phyloP scores from a whole-genome alignment of 2,888 invertebrate species.

The Apocheima hispidaria region DNA sequence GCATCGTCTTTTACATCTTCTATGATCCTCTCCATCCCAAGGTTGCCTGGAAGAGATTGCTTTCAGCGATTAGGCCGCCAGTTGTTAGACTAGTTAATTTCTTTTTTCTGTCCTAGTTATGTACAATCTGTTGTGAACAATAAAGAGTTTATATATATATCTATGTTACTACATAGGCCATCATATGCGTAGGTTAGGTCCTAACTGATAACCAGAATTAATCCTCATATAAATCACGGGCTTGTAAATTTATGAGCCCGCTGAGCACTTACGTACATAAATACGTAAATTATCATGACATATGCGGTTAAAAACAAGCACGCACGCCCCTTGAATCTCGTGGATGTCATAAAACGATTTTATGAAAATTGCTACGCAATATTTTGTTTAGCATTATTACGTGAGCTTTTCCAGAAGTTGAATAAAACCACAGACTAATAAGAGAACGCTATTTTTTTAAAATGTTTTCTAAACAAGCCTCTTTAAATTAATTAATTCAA shows the following conservation, averaged over 20 bases:
- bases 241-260: constrained; percentile 77
- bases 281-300: constrained; percentile 74
- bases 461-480: no score
- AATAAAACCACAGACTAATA: no score
- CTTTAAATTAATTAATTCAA: no score
- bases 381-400: constrained; percentile 14
- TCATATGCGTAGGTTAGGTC: constrained; percentile 46
- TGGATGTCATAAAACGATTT: constrained; percentile 39
- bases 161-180: constrained; percentile 37
- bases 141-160: neutral
- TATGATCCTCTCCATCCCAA: no score
- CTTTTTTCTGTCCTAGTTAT: no score
- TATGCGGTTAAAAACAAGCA: constrained; percentile 60
- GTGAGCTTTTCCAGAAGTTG: neutral
- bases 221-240: constrained; percentile 79
- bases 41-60: no score
- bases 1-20: no score
- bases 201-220: constrained; percentile 71
- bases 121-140: no score
- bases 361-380: constrained; percentile 28
- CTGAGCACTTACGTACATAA: constrained; percentile 67
- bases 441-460: no score
- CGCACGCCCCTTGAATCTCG: constrained; percentile 41
- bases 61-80: no score
- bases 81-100: no score